Conservation (phyloP, 64 coral and sea anemone genomes). For the Platygyra sinensis region DNA sequence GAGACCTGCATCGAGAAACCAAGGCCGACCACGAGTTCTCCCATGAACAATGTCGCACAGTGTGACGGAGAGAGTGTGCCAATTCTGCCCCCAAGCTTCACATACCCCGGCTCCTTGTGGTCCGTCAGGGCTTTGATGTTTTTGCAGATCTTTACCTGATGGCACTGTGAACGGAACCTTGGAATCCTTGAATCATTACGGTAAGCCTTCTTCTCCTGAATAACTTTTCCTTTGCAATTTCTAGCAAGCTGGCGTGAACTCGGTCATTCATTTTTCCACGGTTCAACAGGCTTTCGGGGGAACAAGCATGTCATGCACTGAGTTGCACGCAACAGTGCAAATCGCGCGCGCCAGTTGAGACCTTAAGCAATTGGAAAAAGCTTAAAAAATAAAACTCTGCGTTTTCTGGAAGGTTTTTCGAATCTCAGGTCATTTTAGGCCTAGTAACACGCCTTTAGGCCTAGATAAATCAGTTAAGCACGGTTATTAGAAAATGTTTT, state of each 20-base stretch:
- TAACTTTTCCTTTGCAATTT: neutral
- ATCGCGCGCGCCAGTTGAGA: neutral
- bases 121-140: slow-evolving; percentile 12
- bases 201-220: neutral
- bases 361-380: neutral
- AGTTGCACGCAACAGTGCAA: neutral
- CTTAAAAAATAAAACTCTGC: neutral
- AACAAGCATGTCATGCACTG: neutral
- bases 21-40: neutral
- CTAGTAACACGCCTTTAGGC: neutral
- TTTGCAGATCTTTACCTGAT: slow-evolving; percentile 26
- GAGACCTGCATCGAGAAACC: neutral
- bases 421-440: neutral
- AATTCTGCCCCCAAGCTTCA: neutral
- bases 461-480: slow-evolving; percentile 24
- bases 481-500: slow-evolving; percentile 29
- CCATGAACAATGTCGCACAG: neutral
- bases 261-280: neutral
- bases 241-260: neutral
- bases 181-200: neutral
- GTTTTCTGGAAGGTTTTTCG: neutral
- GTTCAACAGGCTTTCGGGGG: neutral
- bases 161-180: slow-evolving; percentile 26
- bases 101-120: neutral
- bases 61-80: neutral